phyloP scores from a whole-genome alignment of 1,140 invertebrate genomes.

The Bradynema listronoti region DNA sequence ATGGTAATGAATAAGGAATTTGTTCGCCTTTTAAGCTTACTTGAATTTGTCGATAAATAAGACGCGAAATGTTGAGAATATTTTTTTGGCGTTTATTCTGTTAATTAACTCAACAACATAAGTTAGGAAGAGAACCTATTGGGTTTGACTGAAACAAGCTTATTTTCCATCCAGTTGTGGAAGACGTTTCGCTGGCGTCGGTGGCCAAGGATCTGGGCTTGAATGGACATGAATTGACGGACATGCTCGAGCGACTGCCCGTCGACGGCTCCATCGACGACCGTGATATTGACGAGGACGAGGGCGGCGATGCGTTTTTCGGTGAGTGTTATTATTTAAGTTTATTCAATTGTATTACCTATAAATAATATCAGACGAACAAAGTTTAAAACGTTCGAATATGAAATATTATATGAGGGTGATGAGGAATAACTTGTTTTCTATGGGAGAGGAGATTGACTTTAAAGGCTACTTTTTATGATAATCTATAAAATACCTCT shows the following conservation, averaged over 20 bases:
- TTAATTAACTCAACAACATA: too few relatives aligned
- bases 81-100: too few relatives aligned
- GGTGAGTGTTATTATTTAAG: constrained; percentile 8
- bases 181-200: constrained; percentile 32
- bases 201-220: constrained; percentile 34
- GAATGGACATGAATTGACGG: constrained; percentile 31
- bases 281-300: constrained; percentile 26
- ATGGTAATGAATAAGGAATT: too few relatives aligned
- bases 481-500: too few relatives aligned
- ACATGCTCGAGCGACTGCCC: constrained; percentile 30
- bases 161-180: constrained; percentile 8
- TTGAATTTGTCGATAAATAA: too few relatives aligned
- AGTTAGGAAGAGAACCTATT: too few relatives aligned
- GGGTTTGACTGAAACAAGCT: too few relatives aligned
- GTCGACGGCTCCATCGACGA: constrained; percentile 27
- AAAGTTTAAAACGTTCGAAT: not conserved
- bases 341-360: not conserved
- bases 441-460: too few relatives aligned
- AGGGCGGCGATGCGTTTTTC: constrained; percentile 28
- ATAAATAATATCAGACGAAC: not conserved
- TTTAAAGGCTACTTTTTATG: too few relatives aligned
- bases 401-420: not conserved
- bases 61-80: too few relatives aligned
- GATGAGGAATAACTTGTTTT: too few relatives aligned
- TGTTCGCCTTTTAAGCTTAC: too few relatives aligned